Evolutionary conservation across 2,113 vertebrate genomes (phyloP), one percentile per base, ranked within the genome.

Genomic region (Anguilla japonica): DNA sequence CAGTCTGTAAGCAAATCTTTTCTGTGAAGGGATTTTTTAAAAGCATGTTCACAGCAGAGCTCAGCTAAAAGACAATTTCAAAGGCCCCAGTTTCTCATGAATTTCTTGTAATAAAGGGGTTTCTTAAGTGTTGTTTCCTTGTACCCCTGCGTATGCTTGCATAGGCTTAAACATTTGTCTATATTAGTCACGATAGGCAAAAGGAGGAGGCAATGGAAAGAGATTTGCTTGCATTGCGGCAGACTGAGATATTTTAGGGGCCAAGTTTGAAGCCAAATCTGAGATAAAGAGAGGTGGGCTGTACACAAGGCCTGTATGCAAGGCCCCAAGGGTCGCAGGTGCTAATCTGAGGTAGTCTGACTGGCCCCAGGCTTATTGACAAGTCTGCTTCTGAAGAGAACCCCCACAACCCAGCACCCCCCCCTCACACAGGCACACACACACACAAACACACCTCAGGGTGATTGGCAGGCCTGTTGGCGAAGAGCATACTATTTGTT

Each of bases 391-490:
- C 18, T 22, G 20, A 67, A 26, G 60, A 67, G 60, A 53, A 53
- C 50, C 50, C 13, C 50, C 60, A 67, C 60, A 22, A 5, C 18
- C 60, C 18, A 22, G 22, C 20, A 60, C 13, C 14, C 18, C 14
- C 14, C 18, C 14, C 15, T 13, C 53, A 56, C 53, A 60, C 18
- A 60, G 14, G 14, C 56, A 60, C 56, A 67, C 1, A 79, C 2
- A 57, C 63, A 83, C n/a, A 67, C n/a, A 0, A 57, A 67, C 41
- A 20, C 41, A 29, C 20, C 56, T 71, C 34, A 26, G 43, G 56
- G 82, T 82, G 60, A 85, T 16, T 78, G 87, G 56, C 34, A 85
- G 79, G 63, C 41, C 7, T 75, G 71, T 26, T 34, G n/a, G 71
- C 7, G 26, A 75, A 29, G 71, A 75, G 26, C 60, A 5, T 67